These are phyloP conservation scores for Pandion haliaetus DNA, from an alignment of 2,113 vertebrate genomes.

Conservation along the genomic window DNA sequence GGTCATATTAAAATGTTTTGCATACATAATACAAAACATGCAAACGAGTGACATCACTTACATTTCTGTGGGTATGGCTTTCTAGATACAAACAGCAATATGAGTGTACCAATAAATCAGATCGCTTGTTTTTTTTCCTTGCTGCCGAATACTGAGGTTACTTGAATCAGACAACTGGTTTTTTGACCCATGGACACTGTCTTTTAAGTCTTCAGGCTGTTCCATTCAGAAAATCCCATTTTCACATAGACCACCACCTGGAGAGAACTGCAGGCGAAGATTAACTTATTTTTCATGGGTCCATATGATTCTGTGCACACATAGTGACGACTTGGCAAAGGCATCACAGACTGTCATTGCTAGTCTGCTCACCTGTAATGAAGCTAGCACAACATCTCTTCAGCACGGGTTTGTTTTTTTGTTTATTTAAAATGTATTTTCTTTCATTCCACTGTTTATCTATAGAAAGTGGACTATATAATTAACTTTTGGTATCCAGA, in stretches of 20 bases:
- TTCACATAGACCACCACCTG: conserved; percentile 65
- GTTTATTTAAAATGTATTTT: not conserved
- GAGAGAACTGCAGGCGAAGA: not conserved
- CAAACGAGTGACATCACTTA: not conserved
- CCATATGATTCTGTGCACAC: accelerated
- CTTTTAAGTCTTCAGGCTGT: conserved; percentile 78
- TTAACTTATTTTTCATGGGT: not conserved
- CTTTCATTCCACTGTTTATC: not conserved
- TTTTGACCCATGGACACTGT: conserved; percentile 68
- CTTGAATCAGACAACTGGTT: conserved; percentile 72
- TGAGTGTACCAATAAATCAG: not conserved
- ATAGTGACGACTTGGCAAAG: not conserved
- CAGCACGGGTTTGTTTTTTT: not conserved
- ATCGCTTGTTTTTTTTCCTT: conserved; percentile 74
- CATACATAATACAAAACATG: not conserved
- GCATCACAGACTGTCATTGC: not conserved
- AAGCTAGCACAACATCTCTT: not conserved
- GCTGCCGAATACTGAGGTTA: conserved; percentile 73
- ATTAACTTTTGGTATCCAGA: not conserved
- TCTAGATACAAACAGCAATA: not conserved
- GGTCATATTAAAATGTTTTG: not conserved
- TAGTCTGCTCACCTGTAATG: not conserved
- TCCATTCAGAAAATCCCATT: conserved; percentile 71
- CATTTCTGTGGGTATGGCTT: not conserved
- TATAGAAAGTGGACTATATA: not conserved